Conservation (phyloP, 1,140 invertebrate genomes). For the Globodera ellingtonae region DNA sequence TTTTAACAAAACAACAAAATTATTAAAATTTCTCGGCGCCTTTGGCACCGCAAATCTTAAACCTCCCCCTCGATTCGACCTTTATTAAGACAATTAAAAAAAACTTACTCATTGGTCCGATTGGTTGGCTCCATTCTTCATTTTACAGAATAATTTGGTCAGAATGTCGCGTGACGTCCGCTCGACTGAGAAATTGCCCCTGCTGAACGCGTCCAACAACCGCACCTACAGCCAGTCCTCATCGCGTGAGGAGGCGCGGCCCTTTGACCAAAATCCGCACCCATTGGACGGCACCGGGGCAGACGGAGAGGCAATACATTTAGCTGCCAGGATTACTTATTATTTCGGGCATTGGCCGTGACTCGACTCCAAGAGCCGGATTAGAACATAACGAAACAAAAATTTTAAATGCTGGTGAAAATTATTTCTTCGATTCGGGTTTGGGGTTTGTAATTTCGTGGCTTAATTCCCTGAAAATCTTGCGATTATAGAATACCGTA, state of each 20-base stretch:
- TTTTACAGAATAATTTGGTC: slow-evolving; percentile 1
- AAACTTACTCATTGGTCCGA: neutral
- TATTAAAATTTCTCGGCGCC: too few relatives aligned
- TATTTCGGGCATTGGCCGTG: neutral
- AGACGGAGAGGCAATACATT: too few relatives aligned
- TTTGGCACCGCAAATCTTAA: too few relatives aligned
- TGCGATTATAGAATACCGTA: too few relatives aligned
- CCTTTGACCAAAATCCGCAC: neutral
- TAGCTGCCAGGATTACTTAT: neutral
- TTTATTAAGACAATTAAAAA: neutral
- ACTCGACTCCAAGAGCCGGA: too few relatives aligned
- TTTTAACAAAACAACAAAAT: too few relatives aligned
- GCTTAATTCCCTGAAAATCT: too few relatives aligned
- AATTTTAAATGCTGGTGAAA: too few relatives aligned
- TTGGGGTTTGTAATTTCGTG: too few relatives aligned
- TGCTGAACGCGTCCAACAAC: neutral
- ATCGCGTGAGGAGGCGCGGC: slow-evolving; percentile 4
- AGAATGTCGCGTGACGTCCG: neutral
- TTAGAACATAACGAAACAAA: too few relatives aligned
- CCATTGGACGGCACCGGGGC: neutral
- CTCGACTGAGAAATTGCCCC: neutral
- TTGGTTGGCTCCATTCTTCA: neutral
- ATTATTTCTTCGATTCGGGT: too few relatives aligned
- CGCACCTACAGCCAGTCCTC: slow-evolving; percentile 1
- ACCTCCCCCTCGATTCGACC: too few relatives aligned